Base-by-base conservation (phyloP, 2,113 vertebrate genomes). In the Campylomormyrus tamandua region DNA sequence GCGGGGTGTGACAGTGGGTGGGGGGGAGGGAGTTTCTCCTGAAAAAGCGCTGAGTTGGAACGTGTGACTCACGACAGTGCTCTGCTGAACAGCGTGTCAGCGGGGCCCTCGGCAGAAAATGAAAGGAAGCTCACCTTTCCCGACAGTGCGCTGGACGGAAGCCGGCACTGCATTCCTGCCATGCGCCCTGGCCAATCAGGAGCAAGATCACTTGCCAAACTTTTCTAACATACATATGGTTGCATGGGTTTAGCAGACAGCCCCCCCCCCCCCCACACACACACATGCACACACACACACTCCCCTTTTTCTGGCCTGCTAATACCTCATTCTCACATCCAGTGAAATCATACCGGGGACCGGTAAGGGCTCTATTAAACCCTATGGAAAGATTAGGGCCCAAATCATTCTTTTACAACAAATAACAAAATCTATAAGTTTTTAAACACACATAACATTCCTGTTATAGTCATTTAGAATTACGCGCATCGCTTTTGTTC, bases 51-150 rank as follows among this genome's bases (percentile, higher is more conserved):
- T 53, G 77, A 52, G 27, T 35, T 80, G 66, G 70, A 89, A 84
- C 17, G 19, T 24, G 70, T 21, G 31, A 83, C 74, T 89, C 77
- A 84, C 77, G 52, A 35, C 27, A 83, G 50, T 10, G 49, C 39
- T 83, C 42, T 70, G 62, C 62, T 3, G 58, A 74, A 45, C 66
- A 77, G 58, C 66, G 27, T 50, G 49, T 58, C 50, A n/a, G 52
- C 21, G 46, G 88, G 48, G 46, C 70, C 74, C 74, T 74, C 46
- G 31, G 50, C 31, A 24, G 10, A 58, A 83, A 89, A 89, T 83
- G 77, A 84, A 89, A 83, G 89, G 35, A 83, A 42, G 50, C 50
- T 84, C 35, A 56, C 74, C 50, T 89, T 58, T 83, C 88, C 24
- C 39, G 2, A 58, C 77, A 58, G 89, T 21, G 15, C 5, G 5